phyloP scores from a whole-genome alignment of 2,797 vertebrate species.

The Microchirus variegatus region DNA sequence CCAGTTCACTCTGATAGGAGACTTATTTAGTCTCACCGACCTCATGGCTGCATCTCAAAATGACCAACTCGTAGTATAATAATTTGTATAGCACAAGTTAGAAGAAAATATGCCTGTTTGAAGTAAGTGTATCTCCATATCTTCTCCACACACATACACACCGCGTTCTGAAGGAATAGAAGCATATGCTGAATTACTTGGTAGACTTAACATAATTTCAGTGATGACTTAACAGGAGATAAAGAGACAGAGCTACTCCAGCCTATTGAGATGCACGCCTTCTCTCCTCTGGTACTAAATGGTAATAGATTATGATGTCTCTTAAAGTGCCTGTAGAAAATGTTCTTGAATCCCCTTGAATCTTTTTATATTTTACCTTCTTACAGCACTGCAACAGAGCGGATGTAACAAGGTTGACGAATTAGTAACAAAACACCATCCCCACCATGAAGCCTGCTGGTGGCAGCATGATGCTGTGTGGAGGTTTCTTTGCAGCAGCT shows the following conservation, averaged over 20 bases:
- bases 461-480: conserved; percentile 50
- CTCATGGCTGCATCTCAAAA: conserved; percentile 62
- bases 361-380: conserved; percentile 39
- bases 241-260: conserved; percentile 46
- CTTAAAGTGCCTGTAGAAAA: conserved; percentile 44
- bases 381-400: conserved; percentile 23
- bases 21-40: conserved; percentile 41
- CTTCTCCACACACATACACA: conserved; percentile 26
- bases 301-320: conserved; percentile 45
- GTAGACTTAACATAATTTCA: conserved; percentile 11
- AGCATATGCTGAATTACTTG: conserved; percentile 31
- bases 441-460: conserved; percentile 37
- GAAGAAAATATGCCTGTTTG: conserved; percentile 39
- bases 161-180: conserved; percentile 40
- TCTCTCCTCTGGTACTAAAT: conserved; percentile 56
- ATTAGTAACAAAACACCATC: conserved; percentile 5
- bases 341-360: conserved; percentile 17
- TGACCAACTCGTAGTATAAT: conserved; percentile 49
- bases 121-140: conserved; percentile 61
- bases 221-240: conserved; percentile 31
- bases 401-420: conserved; percentile 14
- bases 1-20: conserved; percentile 30
- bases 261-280: conserved; percentile 51
- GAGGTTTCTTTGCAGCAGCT: conserved; percentile 14
- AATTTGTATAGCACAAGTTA: conserved; percentile 61